These are phyloP conservation scores for Erannis defoliaria DNA, from an alignment of 2,888 invertebrate genomes.

Conservation along the genomic window DNA sequence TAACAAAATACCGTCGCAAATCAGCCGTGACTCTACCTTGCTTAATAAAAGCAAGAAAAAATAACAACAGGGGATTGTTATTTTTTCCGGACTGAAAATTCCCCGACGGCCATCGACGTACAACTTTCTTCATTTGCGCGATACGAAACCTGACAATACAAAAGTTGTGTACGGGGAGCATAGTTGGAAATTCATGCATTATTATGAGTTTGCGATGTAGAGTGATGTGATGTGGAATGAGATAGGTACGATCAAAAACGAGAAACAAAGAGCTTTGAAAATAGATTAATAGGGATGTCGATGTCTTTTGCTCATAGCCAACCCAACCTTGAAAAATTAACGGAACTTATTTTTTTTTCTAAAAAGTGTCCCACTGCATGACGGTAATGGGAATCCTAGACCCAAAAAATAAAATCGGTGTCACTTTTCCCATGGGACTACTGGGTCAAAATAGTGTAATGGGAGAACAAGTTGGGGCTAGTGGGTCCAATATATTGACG, in stretches of 20 bases:
- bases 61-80: constrained; percentile 42
- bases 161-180: constrained; percentile 24
- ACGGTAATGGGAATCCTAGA: no score
- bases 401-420: no score
- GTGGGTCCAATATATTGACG: no score
- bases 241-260: neutral
- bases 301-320: no score
- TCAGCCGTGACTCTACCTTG: constrained; percentile 64
- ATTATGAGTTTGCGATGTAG: constrained; percentile 2
- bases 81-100: constrained; percentile 56
- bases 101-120: constrained; percentile 52
- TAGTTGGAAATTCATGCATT: constrained; percentile 21
- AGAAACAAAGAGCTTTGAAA: neutral
- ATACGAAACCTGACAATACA: constrained; percentile 36
- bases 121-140: constrained; percentile 67
- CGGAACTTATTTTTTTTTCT: no score
- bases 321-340: no score
- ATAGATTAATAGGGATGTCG: no score
- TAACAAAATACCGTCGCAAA: constrained; percentile 70
- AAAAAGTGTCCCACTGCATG: no score
- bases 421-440: no score
- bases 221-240: neutral
- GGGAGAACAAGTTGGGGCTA: no score
- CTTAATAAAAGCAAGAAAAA: constrained; percentile 57
- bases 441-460: no score